phyloP scores from a whole-genome alignment of 64 coral and sea anemone species.

The Stichodactyla mertensii region DNA sequence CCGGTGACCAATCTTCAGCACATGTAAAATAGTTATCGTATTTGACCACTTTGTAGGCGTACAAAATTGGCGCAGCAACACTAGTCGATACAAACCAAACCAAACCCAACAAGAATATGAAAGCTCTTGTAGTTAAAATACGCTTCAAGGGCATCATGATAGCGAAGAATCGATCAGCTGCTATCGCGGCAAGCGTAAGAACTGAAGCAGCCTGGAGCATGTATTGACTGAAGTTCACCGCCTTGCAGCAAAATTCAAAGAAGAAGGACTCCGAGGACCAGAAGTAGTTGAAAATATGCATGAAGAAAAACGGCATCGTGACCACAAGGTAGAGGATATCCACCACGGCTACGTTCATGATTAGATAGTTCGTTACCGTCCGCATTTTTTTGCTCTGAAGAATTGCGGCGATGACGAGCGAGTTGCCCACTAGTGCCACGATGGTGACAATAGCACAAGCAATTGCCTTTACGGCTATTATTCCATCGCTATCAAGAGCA shows the following conservation, averaged over 20 bases:
- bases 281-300: conserved; percentile 21
- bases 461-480: neutral
- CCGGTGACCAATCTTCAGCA: conserved; percentile 34
- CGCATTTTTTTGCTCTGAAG: conserved; percentile 43
- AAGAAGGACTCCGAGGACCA: neutral
- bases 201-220: conserved; percentile 34
- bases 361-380: conserved; percentile 53
- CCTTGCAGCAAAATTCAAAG: conserved; percentile 35
- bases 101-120: neutral
- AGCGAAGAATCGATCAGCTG: conserved; percentile 58
- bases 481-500: neutral
- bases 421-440: conserved; percentile 41
- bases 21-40: conserved; percentile 5
- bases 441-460: conserved; percentile 12
- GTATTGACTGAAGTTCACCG: conserved; percentile 41
- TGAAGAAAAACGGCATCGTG: conserved; percentile 15
- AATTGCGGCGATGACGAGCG: conserved; percentile 31
- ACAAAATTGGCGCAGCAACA: conserved; percentile 33
- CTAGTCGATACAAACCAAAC: conserved; percentile 31
- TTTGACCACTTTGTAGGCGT: conserved; percentile 20
- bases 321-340: conserved; percentile 42
- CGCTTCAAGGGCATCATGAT: conserved; percentile 45
- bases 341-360: conserved; percentile 47
- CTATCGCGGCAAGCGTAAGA: conserved; percentile 36
- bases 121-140: conserved; percentile 40